Percentiles rank a stretch among this genome's conserved stretches.
These are phyloP conservation scores for Danio albolineatus DNA, from an alignment of 2,797 vertebrate species.

Conservation along the genomic window DNA sequence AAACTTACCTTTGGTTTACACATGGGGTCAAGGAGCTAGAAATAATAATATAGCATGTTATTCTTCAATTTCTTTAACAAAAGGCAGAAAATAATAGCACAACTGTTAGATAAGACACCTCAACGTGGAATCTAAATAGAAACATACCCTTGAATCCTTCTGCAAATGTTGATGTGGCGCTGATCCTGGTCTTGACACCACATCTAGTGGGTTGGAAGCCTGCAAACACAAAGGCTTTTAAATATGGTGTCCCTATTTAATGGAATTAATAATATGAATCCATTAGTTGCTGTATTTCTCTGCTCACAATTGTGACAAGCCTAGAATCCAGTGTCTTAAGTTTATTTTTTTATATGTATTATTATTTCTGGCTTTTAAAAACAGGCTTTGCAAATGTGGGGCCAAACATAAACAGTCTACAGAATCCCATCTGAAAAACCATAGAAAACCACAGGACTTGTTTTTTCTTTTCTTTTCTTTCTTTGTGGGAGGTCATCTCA, in stretches of 20 bases:
- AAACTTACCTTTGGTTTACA: constrained; percentile 98
- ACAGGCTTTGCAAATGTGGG: constrained; percentile 9
- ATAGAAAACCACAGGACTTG: background rate
- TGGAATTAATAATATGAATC: constrained; percentile 9
- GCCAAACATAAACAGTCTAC: background rate
- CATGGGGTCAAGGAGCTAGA: constrained; percentile 96
- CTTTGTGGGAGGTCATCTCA: background rate
- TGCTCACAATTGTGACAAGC: background rate
- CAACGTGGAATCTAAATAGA: background rate
- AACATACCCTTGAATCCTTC: constrained; percentile 95
- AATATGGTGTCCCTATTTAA: background rate
- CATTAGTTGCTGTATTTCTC: background rate
- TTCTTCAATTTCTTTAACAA: background rate
- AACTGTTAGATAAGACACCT: constrained; percentile 2
- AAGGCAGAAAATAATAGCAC: background rate
- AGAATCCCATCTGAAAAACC: background rate
- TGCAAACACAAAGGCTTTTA: constrained; percentile 61
- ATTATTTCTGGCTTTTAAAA: constrained; percentile 1
- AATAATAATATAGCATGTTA: constrained; percentile 7
- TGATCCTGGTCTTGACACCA: constrained; percentile 90
- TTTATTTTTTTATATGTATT: background rate
- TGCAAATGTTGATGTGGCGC: constrained; percentile 95
- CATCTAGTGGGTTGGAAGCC: constrained; percentile 96
- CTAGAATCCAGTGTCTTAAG: background rate
- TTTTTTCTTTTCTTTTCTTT: background rate